Evolutionary conservation across 2,888 invertebrate genomes (phyloP).

Genomic region (Antheraea yamamai): DNA sequence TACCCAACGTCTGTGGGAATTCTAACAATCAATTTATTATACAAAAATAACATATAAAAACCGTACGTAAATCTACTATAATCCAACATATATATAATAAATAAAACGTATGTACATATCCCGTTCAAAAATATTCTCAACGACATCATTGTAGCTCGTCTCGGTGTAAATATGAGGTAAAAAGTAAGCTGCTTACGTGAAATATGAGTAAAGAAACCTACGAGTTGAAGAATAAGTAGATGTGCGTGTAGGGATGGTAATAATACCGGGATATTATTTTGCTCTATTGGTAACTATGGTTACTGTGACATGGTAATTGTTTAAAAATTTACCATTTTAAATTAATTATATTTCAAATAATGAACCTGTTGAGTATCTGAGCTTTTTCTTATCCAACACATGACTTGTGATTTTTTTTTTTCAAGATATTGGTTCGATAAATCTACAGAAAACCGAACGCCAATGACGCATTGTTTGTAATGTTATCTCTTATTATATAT

Average conservation of each 20-base stretch:
- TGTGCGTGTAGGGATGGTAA: constrained; percentile 20
- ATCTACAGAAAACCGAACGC: too few species aligned
- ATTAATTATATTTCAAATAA: neutral
- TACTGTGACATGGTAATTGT: neutral
- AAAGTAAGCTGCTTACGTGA: constrained; percentile 39
- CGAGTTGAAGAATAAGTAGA: constrained; percentile 24
- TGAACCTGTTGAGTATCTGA: too few species aligned
- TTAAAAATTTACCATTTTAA: neutral
- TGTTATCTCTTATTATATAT: too few species aligned
- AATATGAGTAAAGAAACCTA: constrained; percentile 31
- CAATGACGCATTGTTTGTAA: too few species aligned
- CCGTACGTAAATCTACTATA: neutral
- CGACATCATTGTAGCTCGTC: constrained; percentile 24
- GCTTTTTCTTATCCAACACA: too few species aligned
- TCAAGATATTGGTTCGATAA: too few species aligned
- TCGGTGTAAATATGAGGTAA: constrained; percentile 32
- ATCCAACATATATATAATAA: constrained; percentile 14
- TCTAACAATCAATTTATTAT: neutral
- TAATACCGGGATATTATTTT: constrained; percentile 12
- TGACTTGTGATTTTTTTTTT: too few species aligned
- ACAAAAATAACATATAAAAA: neutral
- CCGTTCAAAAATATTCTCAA: constrained; percentile 19
- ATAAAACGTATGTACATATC: constrained; percentile 11
- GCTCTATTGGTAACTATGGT: neutral
- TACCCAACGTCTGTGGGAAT: too few species aligned